Evolutionary conservation across 2,113 vertebrate genomes (phyloP).

Genomic region (Nestor notabilis): DNA sequence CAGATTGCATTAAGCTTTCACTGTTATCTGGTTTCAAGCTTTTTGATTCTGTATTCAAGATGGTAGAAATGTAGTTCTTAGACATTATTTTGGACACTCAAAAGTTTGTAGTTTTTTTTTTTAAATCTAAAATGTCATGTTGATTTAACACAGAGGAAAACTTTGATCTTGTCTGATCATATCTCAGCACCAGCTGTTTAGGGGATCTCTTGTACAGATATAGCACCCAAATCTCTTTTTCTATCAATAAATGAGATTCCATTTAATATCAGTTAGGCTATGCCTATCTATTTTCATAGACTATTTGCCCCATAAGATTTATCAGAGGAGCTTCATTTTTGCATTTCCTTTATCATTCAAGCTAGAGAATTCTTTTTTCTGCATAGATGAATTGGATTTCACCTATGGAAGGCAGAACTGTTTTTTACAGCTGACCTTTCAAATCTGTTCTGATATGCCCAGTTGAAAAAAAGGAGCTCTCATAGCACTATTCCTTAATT

Average conservation of each 20-base stretch:
- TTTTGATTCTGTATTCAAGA: neutral
- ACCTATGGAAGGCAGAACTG: neutral
- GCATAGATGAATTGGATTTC: neutral
- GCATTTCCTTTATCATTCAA: neutral
- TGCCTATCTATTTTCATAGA: neutral
- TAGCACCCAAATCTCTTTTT: neutral
- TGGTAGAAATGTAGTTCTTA: neutral
- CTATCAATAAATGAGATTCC: neutral
- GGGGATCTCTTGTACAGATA: neutral
- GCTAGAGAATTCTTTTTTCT: neutral
- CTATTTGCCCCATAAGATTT: neutral
- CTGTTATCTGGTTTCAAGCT: neutral
- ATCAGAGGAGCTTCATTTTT: slow-evolving; percentile 4
- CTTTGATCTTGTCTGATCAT: neutral
- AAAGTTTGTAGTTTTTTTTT: neutral
- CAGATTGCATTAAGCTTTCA: neutral
- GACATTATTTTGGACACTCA: neutral
- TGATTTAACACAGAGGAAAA: neutral
- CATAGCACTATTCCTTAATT: neutral
- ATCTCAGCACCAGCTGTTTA: neutral
- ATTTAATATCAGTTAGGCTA: neutral
- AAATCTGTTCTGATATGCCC: neutral
- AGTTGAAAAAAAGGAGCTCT: neutral
- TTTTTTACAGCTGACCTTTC: neutral
- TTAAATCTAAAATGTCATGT: neutral